Conservation (phyloP, 2,113 vertebrate species). For the Nipponia nippon region DNA sequence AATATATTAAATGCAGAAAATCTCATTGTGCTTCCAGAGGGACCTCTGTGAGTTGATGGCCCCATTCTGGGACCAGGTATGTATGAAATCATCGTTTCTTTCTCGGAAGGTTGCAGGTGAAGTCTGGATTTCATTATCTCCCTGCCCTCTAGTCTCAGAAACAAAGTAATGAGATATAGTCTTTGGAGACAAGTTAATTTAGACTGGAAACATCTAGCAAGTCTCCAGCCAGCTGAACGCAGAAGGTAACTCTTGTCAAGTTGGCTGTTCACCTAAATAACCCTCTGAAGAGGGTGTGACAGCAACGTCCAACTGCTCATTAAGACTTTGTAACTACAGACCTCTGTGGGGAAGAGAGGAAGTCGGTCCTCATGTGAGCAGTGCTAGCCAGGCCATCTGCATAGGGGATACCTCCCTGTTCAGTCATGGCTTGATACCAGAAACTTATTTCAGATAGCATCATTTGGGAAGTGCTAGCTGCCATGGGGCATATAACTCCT, state of each 20-base stretch:
- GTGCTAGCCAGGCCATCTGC: neutral
- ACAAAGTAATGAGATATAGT: neutral
- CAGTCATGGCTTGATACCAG: neutral
- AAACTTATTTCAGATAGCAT: accelerated
- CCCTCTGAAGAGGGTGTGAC: neutral
- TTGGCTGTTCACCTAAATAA: neutral
- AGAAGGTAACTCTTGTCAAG: neutral
- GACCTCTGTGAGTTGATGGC: neutral
- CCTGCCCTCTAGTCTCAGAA: neutral
- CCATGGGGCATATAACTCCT: neutral
- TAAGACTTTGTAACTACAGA: neutral
- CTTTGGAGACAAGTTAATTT: neutral
- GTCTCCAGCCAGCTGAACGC: neutral
- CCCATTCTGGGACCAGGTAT: neutral
- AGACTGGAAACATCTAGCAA: neutral
- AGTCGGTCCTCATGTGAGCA: accelerated
- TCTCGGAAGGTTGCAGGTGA: neutral
- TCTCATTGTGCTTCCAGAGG: neutral
- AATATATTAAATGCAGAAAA: neutral
- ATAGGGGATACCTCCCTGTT: neutral
- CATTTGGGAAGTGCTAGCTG: neutral
- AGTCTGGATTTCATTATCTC: neutral
- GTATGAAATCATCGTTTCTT: neutral
- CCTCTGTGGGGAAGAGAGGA: neutral
- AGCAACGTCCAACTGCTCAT: neutral